A percentile compares a stretch with the other conserved stretches of the same genome.
Evolutionary conservation across 2,797 vertebrate genomes (phyloP).

Genomic region (Sebastes hubbsi): DNA sequence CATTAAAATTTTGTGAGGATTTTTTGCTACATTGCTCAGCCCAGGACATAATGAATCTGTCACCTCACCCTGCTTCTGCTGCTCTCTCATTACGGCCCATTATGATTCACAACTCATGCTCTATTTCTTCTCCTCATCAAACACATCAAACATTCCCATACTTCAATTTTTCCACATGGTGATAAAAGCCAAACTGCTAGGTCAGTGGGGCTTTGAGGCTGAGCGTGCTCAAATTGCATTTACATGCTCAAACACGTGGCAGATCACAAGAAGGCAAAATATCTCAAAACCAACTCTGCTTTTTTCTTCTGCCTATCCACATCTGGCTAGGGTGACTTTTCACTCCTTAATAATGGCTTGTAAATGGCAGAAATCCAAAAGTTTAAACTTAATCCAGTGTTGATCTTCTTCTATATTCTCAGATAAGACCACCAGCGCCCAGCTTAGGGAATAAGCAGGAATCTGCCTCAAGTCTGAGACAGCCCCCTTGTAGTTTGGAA

Average conservation of each 20-base stretch:
- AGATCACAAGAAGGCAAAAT: neutral
- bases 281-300: neutral
- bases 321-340: neutral
- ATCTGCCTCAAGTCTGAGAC: constrained; percentile 6
- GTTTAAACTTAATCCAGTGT: neutral
- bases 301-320: neutral
- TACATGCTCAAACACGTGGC: neutral
- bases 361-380: neutral
- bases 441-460: neutral
- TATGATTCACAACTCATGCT: constrained; percentile 34
- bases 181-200: constrained; percentile 15
- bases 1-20: neutral
- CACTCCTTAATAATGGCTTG: neutral
- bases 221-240: neutral
- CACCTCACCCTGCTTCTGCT: neutral
- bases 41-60: neutral
- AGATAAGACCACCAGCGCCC: neutral
- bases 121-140: constrained; percentile 35
- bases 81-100: constrained; percentile 19
- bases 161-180: constrained; percentile 18
- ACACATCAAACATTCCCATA: constrained; percentile 11
- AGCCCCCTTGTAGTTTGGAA: constrained; percentile 15
- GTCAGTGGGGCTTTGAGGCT: neutral
- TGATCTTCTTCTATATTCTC: neutral
- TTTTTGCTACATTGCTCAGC: neutral